Evolutionary conservation across 2,888 invertebrate genomes (phyloP), one percentile per base, ranked within the genome.

Genomic region (Cryptops parisi): DNA sequence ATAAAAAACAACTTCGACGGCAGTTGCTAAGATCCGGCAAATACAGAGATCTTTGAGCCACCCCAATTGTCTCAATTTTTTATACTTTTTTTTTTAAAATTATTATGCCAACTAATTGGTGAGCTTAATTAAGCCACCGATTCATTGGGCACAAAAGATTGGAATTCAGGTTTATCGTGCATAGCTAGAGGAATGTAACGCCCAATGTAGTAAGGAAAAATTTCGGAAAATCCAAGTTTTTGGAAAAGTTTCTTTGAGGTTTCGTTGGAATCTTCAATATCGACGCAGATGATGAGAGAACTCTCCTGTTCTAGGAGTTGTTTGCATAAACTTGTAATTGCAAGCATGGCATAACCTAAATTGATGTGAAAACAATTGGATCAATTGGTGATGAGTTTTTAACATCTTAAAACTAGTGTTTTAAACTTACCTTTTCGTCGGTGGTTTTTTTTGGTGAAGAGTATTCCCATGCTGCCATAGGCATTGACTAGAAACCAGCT

Each of bases 391-490:
- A n/a, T n/a, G 19, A 41, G 6, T n/a, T n/a, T 12, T 41, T 12
- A 12, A n/a, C 43, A 12, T 41, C 19, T n/a, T 41, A 41, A 12
- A 41, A 15, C 17, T 6, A 41, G 19, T n/a, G 19, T n/a, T n/a
- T 41, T n/a, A n/a, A 12, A 6, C 15, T 46, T 5, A 46, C 46
- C 46, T 46, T 23, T 46, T 21, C 23, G 4, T 46, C 46, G 19
- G 23, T 46, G 24, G 19, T 46, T 17, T 46, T 46, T 24, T 22
- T 46, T 46, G 9, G 46, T 46, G 46, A 22, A 46, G 21, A 46
- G 46, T 22, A 46, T n/a, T 46, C 46, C 46, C 6, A 46, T 6
- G 17, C 46, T 22, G 6, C 46, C 46, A 46, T 21, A 46, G 9
- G 46, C 15, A 46, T 46, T 46, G 6, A 46, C 4, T 9, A 46